phyloP scores from a whole-genome alignment of 2,888 invertebrate genomes.

The Philereme vetulata region DNA sequence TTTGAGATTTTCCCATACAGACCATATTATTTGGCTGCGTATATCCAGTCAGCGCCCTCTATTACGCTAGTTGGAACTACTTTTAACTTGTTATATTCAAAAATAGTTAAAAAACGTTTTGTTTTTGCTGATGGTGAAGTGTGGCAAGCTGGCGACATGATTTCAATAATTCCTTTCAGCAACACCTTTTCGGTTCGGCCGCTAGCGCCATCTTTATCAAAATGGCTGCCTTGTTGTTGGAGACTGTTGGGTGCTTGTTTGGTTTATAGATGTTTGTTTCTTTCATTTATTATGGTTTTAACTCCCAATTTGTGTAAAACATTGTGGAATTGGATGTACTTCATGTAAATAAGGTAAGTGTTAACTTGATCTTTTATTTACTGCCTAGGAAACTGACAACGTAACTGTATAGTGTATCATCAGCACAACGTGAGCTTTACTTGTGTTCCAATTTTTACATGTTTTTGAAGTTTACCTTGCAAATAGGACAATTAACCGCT shows the following conservation, averaged over 20 bases:
- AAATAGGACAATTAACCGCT: background rate
- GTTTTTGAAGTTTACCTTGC: constrained; percentile 24
- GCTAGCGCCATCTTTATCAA: constrained; percentile 67
- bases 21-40: no score
- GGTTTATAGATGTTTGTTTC: constrained; percentile 74
- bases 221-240: constrained; percentile 83
- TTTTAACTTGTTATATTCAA: no score
- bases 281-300: constrained; percentile 65
- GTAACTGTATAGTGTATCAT: constrained; percentile 46
- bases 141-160: constrained; percentile 26
- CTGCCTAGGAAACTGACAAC: constrained; percentile 35
- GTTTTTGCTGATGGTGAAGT: constrained; percentile 34
- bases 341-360: constrained; percentile 63
- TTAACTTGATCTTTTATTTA: constrained; percentile 16
- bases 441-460: constrained; percentile 30
- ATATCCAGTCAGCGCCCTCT: no score
- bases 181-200: constrained; percentile 36
- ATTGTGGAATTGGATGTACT: constrained; percentile 50
- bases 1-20: no score
- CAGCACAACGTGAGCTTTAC: constrained; percentile 70
- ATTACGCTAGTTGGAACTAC: no score
- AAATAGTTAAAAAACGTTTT: constrained; percentile 39
- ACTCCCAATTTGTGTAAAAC: constrained; percentile 51
- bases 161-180: constrained; percentile 33
- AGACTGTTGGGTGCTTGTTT: constrained; percentile 80